Percentiles rank a stretch among this genome's conserved stretches.
phyloP scores from a whole-genome alignment of 2,113 vertebrate genomes.

The Callipepla squamata region DNA sequence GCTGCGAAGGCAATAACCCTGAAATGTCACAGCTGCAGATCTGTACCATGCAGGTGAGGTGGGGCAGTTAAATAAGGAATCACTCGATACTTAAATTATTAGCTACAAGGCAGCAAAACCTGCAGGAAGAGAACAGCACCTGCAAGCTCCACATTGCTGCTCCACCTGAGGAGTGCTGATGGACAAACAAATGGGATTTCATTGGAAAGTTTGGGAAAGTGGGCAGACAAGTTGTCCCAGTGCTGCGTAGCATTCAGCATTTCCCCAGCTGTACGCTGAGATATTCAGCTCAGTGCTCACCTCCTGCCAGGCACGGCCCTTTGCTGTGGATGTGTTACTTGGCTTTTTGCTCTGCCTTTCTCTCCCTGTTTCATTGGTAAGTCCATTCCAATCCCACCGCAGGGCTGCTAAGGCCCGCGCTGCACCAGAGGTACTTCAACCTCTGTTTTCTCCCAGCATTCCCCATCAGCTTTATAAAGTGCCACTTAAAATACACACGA shows the following conservation, averaged over 20 bases:
- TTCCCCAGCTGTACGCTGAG: not conserved
- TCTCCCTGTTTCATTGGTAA: not conserved
- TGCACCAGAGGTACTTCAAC: conserved; percentile 10
- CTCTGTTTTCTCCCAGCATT: not conserved
- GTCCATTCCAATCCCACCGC: not conserved
- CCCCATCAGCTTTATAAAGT: conserved; percentile 17
- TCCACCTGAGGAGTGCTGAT: not conserved
- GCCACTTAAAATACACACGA: conserved; percentile 28
- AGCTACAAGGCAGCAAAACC: not conserved
- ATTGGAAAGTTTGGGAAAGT: not conserved
- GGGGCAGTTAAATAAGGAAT: not conserved
- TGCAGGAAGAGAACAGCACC: not conserved
- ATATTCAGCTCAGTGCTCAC: not conserved
- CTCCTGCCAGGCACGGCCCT: not conserved
- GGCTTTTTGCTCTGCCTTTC: not conserved
- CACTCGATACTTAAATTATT: not conserved
- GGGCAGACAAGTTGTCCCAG: not conserved
- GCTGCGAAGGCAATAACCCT: conserved; percentile 8
- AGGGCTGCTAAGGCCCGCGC: conserved; percentile 8
- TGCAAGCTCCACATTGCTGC: fast-evolving
- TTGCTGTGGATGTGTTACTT: not conserved
- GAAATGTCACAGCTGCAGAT: conserved; percentile 1
- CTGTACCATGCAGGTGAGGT: not conserved
- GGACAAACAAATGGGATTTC: not conserved
- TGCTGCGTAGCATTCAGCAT: not conserved